These are phyloP conservation scores for Lordiphosa andalusiaca DNA, from an alignment of 2,888 invertebrate genomes.

Conservation along the genomic window DNA sequence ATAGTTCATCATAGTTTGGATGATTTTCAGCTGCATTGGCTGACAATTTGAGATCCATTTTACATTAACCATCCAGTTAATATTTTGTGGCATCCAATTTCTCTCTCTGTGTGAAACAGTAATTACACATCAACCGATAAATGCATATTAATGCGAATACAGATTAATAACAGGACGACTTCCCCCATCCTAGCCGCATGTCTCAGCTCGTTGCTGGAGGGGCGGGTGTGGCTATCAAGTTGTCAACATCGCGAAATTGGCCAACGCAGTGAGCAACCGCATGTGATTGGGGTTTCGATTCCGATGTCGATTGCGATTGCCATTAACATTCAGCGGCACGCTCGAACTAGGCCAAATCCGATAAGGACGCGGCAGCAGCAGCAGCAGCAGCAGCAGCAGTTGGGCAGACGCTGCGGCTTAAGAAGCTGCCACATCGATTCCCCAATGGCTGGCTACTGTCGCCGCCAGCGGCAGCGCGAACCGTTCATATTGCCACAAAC, in stretches of 20 bases:
- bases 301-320: slow-evolving; percentile 28
- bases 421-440: slow-evolving; percentile 47
- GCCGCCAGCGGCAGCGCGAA: slow-evolving; percentile 58
- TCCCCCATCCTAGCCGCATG: background rate
- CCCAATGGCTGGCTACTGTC: slow-evolving; percentile 38
- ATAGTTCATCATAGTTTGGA: too few species aligned
- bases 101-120: background rate
- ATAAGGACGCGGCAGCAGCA: slow-evolving; percentile 33
- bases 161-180: background rate
- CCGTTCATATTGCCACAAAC: slow-evolving; percentile 56
- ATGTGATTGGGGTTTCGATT: slow-evolving; percentile 16
- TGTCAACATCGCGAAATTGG: slow-evolving; percentile 21
- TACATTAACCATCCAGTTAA: too few species aligned
- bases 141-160: slow-evolving; percentile 1
- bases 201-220: background rate
- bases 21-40: too few species aligned
- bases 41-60: too few species aligned
- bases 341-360: slow-evolving; percentile 41
- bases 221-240: slow-evolving; percentile 3
- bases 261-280: slow-evolving; percentile 6
- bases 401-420: slow-evolving; percentile 17
- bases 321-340: slow-evolving; percentile 65
- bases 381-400: background rate
- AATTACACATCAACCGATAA: slow-evolving; percentile 10
- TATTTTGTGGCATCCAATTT: too few species aligned